Conservation (phyloP, 2,888 invertebrate species). For the Nephrotoma flavescens region DNA sequence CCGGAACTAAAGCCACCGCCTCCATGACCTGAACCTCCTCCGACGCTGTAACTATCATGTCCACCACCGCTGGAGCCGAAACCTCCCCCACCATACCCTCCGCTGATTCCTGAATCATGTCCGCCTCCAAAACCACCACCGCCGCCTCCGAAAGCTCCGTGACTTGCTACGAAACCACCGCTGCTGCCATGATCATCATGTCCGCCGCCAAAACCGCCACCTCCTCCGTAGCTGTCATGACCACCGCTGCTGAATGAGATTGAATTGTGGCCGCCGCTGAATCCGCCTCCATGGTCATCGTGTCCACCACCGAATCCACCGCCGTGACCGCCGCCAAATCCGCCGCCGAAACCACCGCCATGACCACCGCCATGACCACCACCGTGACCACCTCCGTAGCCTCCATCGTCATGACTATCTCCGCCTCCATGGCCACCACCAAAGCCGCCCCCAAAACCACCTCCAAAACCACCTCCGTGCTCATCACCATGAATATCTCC, state of each 20-base stretch:
- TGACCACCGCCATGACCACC: not conserved
- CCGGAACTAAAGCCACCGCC: slow-evolving; percentile 3
- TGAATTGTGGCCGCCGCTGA: not conserved
- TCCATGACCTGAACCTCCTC: not conserved
- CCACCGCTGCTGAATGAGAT: not conserved
- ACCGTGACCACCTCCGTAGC: not conserved
- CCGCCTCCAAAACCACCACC: slow-evolving; percentile 5
- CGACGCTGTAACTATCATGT: not conserved
- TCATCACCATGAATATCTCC: not conserved
- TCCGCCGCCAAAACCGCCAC: slow-evolving; percentile 15
- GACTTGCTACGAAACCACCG: slow-evolving; percentile 1
- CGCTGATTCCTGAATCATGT: slow-evolving; percentile 1
- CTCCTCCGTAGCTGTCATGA: not conserved
- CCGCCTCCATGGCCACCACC: not conserved
- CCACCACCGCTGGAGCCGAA: not conserved
- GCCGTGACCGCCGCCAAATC: not conserved
- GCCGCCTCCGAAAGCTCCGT: not conserved
- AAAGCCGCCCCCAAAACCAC: not conserved
- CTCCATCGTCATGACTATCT: not conserved
- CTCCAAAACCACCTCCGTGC: not conserved
- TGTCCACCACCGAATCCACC: not conserved
- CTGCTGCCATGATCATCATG: slow-evolving; percentile 1
- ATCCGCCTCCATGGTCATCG: not conserved
- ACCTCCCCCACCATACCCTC: slow-evolving; percentile 1
- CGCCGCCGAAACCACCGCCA: not conserved